Base-by-base conservation (phyloP, 2,888 invertebrate species). In the Orchesella flavescens region DNA sequence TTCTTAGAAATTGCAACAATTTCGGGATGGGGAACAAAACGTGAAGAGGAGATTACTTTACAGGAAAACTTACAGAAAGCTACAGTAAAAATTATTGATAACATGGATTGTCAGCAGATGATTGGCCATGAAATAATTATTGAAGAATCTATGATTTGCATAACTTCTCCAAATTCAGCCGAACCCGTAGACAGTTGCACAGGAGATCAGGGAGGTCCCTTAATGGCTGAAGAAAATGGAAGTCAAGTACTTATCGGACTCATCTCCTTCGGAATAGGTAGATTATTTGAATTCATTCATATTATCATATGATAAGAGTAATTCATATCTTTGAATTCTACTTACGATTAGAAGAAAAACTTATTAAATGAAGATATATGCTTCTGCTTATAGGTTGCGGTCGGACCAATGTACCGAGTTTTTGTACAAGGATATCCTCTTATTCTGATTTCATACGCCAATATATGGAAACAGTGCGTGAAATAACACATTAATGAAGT, bases 121-220 rank as follows among this genome's bases (percentile, higher is more conserved):
- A 17, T 82, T n/a, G 76, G 66, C 9, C 24, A 44, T n/a, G 17
- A 10, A 23, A 21, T 44, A 3, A 24, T 57, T 9, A 57, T 75
- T n/a, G 76, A 82, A 72, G 71, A 71, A 12, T 76, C 72, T 15
- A 82, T 82, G 71, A 55, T 76, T 24, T 82, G 82, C 55, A 76
- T 76, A 12, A 13, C 55, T 19, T 49, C 57, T n/a, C 81, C 74
- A 21, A 24, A 19, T 34, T 13, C 59, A 24, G 43, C 5, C 0
- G 43, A 2, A 24, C 46, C 72, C 34, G 53, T 69, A 24, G 81
- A 81, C 23, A 81, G 74, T 53, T 81, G 81, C 46, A 74, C 53
- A 1, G 81, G 81, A 12, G 81, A 81, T 57, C 68, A 81, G 63
- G 84, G 84, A 17, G 85, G 82, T n/a, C 79, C 82, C 0, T 10